Conservation (phyloP, 2,888 invertebrate genomes). For the Dusona sp. region DNA sequence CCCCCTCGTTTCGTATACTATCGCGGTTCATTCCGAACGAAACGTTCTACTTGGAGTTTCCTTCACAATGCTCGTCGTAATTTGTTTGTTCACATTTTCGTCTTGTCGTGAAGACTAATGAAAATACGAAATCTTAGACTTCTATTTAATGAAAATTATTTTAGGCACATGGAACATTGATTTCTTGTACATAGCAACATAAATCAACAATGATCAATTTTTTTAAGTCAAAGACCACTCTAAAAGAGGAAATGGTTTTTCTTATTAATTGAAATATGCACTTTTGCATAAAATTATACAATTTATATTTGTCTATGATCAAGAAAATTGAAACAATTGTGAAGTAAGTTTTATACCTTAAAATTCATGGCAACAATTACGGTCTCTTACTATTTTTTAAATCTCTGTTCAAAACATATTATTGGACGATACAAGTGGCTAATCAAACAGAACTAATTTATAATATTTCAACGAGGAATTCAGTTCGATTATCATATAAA, state of each 20-base stretch:
- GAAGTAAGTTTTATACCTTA: too few species aligned
- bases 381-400: too few species aligned
- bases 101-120: neutral
- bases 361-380: too few species aligned
- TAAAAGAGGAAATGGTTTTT: neutral
- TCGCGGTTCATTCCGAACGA: conserved; percentile 15
- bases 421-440: too few species aligned
- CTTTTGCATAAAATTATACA: neutral
- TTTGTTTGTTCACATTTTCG: neutral
- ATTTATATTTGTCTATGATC: neutral
- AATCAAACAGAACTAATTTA: neutral
- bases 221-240: neutral
- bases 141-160: neutral
- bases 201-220: neutral
- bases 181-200: neutral
- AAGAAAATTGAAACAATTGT: too few species aligned
- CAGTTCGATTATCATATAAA: too few species aligned
- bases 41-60: neutral
- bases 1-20: neutral
- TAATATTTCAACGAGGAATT: too few species aligned
- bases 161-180: neutral
- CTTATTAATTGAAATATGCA: neutral
- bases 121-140: neutral
- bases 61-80: neutral
- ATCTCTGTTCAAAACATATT: too few species aligned